Conservation (phyloP, 2,888 invertebrate genomes). For the Leucophenga maculata region DNA sequence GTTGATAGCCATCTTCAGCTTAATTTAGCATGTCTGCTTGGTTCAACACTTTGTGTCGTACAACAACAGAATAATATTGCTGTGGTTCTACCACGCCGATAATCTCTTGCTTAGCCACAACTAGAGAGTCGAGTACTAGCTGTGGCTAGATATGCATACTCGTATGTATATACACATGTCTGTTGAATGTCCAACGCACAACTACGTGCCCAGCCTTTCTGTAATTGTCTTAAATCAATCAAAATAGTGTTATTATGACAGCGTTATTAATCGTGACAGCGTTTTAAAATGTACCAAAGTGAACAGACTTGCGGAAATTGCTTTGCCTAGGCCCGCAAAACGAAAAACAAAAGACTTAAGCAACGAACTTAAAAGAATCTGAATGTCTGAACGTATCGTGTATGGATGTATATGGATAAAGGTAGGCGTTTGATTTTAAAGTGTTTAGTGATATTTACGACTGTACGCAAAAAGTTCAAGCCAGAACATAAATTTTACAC, state of each 20-base stretch:
- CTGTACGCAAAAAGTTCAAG: too few species aligned
- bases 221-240: constrained; percentile 65
- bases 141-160: constrained; percentile 35
- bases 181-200: constrained; percentile 34
- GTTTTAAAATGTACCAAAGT: constrained; percentile 1
- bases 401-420: too few species aligned
- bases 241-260: constrained; percentile 65
- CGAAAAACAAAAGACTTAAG: constrained; percentile 42
- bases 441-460: too few species aligned
- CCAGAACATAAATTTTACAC: too few species aligned
- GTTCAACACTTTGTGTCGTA: constrained; percentile 56
- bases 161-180: constrained; percentile 30
- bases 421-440: too few species aligned
- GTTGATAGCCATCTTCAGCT: constrained; percentile 65
- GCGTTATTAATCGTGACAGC: constrained; percentile 65
- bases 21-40: constrained; percentile 64
- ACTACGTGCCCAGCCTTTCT: constrained; percentile 64
- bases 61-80: not conserved
- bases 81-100: constrained; percentile 51
- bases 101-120: constrained; percentile 61
- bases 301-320: constrained; percentile 34
- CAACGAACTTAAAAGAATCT: constrained; percentile 39
- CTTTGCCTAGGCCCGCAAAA: constrained; percentile 43
- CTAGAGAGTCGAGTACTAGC: constrained; percentile 60
- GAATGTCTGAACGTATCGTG: constrained; percentile 15